A percentile compares a stretch with the other conserved stretches of the same genome.
Evolutionary conservation across 2,888 invertebrate genomes (phyloP).

Genomic region (Ischnus inquisitorius): DNA sequence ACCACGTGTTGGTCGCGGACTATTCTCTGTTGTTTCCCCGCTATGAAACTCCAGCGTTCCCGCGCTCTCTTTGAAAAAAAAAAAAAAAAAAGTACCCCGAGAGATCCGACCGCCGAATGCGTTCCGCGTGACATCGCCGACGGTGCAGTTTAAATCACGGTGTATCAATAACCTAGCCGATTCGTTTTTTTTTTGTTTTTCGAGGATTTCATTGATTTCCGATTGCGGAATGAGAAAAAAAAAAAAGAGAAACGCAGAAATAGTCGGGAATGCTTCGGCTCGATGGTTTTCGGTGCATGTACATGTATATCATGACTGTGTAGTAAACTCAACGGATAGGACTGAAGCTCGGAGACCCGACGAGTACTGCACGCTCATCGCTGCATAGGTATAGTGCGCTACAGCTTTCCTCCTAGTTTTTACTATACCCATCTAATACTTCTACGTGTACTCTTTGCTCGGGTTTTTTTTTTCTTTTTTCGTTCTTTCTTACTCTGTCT

Average conservation of each 20-base stretch:
- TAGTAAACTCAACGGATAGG: slow-evolving; percentile 8
- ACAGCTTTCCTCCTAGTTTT: slow-evolving; percentile 20
- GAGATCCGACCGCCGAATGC: slow-evolving; percentile 31
- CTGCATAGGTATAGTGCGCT: not conserved
- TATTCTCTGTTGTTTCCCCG: slow-evolving; percentile 34
- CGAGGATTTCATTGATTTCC: slow-evolving; percentile 83
- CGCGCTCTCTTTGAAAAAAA: slow-evolving; percentile 52
- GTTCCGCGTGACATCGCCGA: slow-evolving; percentile 67
- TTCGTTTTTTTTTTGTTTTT: slow-evolving; percentile 70
- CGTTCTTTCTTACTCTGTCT: slow-evolving; percentile 21
- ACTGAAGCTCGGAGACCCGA: not conserved
- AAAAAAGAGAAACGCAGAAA: slow-evolving; percentile 49
- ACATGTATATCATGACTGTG: slow-evolving; percentile 1
- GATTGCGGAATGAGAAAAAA: slow-evolving; percentile 77
- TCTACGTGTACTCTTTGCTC: slow-evolving; percentile 25
- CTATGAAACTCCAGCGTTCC: not conserved
- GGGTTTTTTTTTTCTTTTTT: not conserved
- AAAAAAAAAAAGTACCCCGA: slow-evolving; percentile 45
- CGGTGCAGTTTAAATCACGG: slow-evolving; percentile 80
- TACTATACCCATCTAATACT: slow-evolving; percentile 15
- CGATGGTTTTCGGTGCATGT: slow-evolving; percentile 9
- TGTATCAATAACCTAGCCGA: slow-evolving; percentile 82
- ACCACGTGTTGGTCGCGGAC: slow-evolving; percentile 67
- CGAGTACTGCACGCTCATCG: slow-evolving; percentile 28
- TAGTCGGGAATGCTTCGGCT: slow-evolving; percentile 60